Percentiles rank a stretch among this genome's conserved stretches.
phyloP scores from a whole-genome alignment of 2,888 invertebrate genomes.

The Tholera decimalis region DNA sequence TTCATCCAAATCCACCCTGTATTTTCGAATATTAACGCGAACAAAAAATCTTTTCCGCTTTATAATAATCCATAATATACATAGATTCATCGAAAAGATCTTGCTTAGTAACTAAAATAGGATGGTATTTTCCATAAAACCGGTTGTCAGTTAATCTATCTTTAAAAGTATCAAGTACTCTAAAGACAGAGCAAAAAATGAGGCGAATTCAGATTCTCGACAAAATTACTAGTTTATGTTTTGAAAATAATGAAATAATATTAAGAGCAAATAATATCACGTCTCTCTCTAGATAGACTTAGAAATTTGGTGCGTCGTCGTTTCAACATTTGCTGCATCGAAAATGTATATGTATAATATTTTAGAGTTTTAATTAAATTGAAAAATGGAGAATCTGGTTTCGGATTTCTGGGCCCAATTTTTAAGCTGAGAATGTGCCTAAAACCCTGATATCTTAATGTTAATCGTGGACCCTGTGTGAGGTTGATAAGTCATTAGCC shows the following conservation, averaged over 20 bases:
- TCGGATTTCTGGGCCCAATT: not conserved
- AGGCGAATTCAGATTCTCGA: constrained; percentile 11
- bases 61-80: too few relatives aligned
- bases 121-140: too few relatives aligned
- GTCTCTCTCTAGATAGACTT: too few relatives aligned
- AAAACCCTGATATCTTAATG: too few relatives aligned
- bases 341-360: constrained; percentile 1
- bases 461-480: not conserved
- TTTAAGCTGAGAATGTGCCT: too few relatives aligned
- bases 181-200: constrained; percentile 17
- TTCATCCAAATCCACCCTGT: too few relatives aligned
- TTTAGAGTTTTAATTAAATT: not conserved
- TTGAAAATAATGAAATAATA: constrained; percentile 27
- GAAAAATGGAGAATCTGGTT: not conserved
- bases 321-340: constrained; percentile 15
- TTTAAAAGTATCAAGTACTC: constrained; percentile 13
- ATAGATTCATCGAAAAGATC: not conserved
- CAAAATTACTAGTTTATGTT: constrained; percentile 36
- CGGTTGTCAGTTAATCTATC: not conserved
- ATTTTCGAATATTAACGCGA: too few relatives aligned
- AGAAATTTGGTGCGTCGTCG: not conserved
- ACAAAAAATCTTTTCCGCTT: too few relatives aligned
- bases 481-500: not conserved
- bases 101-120: not conserved
- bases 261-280: not conserved